Evolutionary conservation across 2,797 vertebrate genomes (phyloP).

Genomic region (Lagocephalus sceleratus): DNA sequence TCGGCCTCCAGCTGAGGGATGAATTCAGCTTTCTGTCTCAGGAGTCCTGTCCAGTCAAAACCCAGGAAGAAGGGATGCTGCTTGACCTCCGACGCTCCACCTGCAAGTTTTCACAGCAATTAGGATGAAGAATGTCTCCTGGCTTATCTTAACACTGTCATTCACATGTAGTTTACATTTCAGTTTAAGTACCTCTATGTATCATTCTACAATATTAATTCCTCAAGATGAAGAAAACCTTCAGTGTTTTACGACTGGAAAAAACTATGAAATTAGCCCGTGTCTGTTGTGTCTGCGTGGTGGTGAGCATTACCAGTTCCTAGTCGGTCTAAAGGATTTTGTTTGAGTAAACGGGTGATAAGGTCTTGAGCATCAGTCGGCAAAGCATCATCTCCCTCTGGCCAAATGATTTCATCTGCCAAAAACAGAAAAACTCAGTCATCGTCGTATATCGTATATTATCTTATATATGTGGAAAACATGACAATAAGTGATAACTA

Average conservation of each 20-base stretch:
- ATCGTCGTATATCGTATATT: not conserved
- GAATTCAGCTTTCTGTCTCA: slow-evolving; percentile 95
- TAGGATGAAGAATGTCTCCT: not conserved
- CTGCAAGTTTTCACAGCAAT: slow-evolving; percentile 57
- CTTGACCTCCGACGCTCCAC: slow-evolving; percentile 89
- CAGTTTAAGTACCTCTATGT: too few species aligned
- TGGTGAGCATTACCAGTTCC: slow-evolving; percentile 82
- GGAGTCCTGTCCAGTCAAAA: slow-evolving; percentile 95
- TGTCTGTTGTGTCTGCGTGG: not conserved
- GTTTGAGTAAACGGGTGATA: slow-evolving; percentile 87
- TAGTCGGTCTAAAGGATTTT: slow-evolving; percentile 87
- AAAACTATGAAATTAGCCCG: not conserved
- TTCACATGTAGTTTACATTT: too few species aligned
- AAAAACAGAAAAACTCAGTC: slow-evolving; percentile 2
- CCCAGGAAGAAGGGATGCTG: slow-evolving; percentile 88
- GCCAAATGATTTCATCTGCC: slow-evolving; percentile 95
- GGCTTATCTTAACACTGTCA: too few species aligned
- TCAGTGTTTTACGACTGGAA: not conserved
- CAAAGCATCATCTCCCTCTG: slow-evolving; percentile 89
- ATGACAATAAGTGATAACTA: not conserved
- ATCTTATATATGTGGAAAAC: not conserved
- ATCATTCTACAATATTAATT: not conserved
- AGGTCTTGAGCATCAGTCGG: slow-evolving; percentile 88
- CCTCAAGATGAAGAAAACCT: not conserved
- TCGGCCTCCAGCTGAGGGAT: slow-evolving; percentile 95